Percentiles rank a stretch among this genome's conserved stretches.
Conservation (phyloP, 2,888 invertebrate species). For the Amiota mariae region DNA sequence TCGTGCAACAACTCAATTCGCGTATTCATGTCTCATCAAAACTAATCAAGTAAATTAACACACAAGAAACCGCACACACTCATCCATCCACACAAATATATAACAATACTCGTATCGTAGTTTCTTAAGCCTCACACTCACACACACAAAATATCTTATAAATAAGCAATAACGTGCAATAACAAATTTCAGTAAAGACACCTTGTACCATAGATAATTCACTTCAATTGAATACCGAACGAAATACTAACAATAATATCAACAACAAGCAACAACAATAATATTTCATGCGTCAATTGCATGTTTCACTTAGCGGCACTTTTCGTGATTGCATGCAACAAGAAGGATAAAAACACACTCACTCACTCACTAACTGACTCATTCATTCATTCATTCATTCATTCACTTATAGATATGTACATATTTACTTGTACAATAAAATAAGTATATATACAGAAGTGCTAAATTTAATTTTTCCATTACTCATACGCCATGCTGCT, state of each 20-base stretch:
- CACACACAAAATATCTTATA: slow-evolving; percentile 50
- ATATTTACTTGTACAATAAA: slow-evolving; percentile 44
- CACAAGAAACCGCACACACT: slow-evolving; percentile 38
- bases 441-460: slow-evolving; percentile 57
- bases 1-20: slow-evolving; percentile 53
- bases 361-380: slow-evolving; percentile 26
- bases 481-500: slow-evolving; percentile 69
- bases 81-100: not conserved
- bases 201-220: slow-evolving; percentile 20
- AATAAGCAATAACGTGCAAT: slow-evolving; percentile 35
- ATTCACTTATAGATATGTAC: not conserved
- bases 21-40: slow-evolving; percentile 63
- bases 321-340: slow-evolving; percentile 62
- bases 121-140: slow-evolving; percentile 15
- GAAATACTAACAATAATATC: slow-evolving; percentile 36
- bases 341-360: slow-evolving; percentile 19
- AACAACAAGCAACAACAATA: slow-evolving; percentile 42
- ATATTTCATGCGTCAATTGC: slow-evolving; percentile 63
- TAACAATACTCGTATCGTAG: not conserved
- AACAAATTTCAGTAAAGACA: slow-evolving; percentile 46
- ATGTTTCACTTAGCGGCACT: slow-evolving; percentile 66
- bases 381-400: slow-evolving; percentile 4
- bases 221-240: slow-evolving; percentile 27
- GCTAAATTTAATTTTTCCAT: slow-evolving; percentile 68
- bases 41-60: slow-evolving; percentile 67